A percentile compares a stretch with the other conserved stretches of the same genome.
Conservation (phyloP, 2,888 invertebrate species). For the Mythimna loreyi region DNA sequence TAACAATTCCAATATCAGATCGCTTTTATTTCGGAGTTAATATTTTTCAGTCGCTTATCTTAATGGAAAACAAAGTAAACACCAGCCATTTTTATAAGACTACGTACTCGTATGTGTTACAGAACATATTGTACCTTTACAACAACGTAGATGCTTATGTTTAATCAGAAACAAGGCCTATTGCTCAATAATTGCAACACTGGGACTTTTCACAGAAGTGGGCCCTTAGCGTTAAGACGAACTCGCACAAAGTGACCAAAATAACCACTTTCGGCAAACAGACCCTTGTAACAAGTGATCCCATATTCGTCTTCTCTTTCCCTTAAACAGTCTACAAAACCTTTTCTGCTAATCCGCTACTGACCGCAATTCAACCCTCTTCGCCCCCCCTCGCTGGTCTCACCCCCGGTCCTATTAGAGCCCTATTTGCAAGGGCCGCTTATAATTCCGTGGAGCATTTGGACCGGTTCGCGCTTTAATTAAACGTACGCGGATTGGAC, state of each 20-base stretch:
- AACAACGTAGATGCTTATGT: too few relatives aligned
- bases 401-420: conserved; percentile 54
- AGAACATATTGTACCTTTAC: background rate
- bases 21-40: background rate
- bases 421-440: conserved; percentile 57
- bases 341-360: conserved; percentile 59
- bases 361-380: conserved; percentile 63
- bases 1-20: conserved; percentile 6
- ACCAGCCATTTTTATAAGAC: too few relatives aligned
- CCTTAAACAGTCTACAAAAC: conserved; percentile 54
- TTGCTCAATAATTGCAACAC: conserved; percentile 6
- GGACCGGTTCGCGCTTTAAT: conserved; percentile 55
- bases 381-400: conserved; percentile 2
- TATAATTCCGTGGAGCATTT: conserved; percentile 56
- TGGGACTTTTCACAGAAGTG: background rate
- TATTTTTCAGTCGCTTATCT: background rate
- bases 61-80: background rate
- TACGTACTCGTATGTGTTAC: background rate
- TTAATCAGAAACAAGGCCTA: too few relatives aligned
- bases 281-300: conserved; percentile 26
- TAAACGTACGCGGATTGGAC: conserved; percentile 50
- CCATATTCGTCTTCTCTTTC: conserved; percentile 29
- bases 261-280: conserved; percentile 10
- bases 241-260: conserved; percentile 1
- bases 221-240: background rate